Percentiles rank a stretch among this genome's conserved stretches.
Conservation (phyloP, 2,797 vertebrate species). For the Cirrhinus molitorella region DNA sequence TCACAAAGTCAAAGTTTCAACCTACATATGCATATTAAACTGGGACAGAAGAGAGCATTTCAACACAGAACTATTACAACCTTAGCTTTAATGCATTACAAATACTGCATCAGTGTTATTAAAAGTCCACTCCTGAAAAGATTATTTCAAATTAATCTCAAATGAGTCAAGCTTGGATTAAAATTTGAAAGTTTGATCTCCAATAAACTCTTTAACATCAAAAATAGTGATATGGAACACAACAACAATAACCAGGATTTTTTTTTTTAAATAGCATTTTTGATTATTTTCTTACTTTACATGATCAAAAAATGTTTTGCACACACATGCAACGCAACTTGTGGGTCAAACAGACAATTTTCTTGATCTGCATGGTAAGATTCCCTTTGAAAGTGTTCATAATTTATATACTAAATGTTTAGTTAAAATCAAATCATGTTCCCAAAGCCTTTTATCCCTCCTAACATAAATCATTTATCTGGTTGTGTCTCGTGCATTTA, state of each 20-base stretch:
- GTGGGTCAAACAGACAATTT: neutral
- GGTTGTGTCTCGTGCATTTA: neutral
- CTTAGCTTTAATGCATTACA: neutral
- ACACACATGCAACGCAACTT: neutral
- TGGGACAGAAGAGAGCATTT: neutral
- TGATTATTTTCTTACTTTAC: neutral
- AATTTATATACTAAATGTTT: neutral
- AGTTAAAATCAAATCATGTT: constrained; percentile 1
- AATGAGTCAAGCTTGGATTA: neutral
- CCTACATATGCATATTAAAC: neutral
- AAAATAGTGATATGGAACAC: neutral
- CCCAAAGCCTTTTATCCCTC: neutral
- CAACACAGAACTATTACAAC: neutral
- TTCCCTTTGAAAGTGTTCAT: neutral
- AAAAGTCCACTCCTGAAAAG: neutral
- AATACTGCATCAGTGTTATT: neutral
- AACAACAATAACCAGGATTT: neutral
- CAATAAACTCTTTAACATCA: neutral
- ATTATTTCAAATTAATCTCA: neutral
- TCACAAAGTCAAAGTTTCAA: neutral
- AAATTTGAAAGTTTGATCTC: neutral
- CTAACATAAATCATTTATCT: constrained; percentile 1
- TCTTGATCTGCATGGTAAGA: neutral
- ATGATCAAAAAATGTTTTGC: neutral
- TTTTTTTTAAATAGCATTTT: neutral